Conservation (phyloP, 2,888 invertebrate species). For the Dermolepida albohirtum region DNA sequence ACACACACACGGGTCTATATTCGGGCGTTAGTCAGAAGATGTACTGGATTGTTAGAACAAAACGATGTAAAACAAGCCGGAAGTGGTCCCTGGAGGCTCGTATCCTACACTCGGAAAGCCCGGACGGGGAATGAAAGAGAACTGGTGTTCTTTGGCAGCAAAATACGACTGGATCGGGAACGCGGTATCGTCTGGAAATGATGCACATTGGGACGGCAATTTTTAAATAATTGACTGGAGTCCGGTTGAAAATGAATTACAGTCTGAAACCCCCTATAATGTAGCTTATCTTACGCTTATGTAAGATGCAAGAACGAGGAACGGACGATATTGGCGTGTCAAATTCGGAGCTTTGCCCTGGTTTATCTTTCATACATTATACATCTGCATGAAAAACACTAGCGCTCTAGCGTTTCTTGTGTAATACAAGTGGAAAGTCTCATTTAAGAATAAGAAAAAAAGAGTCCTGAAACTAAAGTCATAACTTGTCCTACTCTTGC, state of each 20-base stretch:
- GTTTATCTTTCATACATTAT: constrained; percentile 53
- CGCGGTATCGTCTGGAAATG: constrained; percentile 62
- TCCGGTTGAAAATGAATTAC: constrained; percentile 69
- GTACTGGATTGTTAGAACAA: constrained; percentile 67
- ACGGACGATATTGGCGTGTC: constrained; percentile 57
- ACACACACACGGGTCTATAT: constrained; percentile 10
- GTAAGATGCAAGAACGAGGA: constrained; percentile 58
- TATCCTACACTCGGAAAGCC: constrained; percentile 53
- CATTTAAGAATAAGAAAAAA: no score
- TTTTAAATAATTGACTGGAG: constrained; percentile 69
- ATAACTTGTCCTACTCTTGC: no score
- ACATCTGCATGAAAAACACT: constrained; percentile 36
- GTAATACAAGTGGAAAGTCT: not conserved
- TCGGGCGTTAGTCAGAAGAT: constrained; percentile 47
- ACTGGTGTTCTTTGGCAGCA: constrained; percentile 59
- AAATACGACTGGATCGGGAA: constrained; percentile 66
- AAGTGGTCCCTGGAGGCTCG: constrained; percentile 63
- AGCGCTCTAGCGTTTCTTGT: not conserved
- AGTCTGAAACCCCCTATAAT: constrained; percentile 55
- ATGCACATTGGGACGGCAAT: constrained; percentile 67
- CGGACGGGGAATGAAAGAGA: constrained; percentile 50
- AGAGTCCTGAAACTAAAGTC: no score
- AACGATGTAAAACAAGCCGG: constrained; percentile 68
- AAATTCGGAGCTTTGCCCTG: constrained; percentile 56
- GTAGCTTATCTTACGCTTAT: constrained; percentile 59